Conservation (phyloP, 2,888 invertebrate species). For the Ferrisia virgata region DNA sequence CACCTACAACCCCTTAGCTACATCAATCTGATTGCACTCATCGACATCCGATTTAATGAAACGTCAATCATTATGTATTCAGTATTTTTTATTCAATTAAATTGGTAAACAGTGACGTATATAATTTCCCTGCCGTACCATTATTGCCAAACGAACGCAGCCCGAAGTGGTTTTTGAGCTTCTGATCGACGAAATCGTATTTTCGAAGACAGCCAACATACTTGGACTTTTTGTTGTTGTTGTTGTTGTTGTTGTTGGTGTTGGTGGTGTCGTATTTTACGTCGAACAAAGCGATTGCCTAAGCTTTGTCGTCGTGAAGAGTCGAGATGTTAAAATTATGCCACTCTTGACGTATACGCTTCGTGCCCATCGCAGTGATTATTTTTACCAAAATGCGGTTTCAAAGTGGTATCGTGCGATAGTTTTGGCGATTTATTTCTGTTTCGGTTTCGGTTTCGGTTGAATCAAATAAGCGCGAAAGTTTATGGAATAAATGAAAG, state of each 20-base stretch:
- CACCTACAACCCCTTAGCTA: neutral
- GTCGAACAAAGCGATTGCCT: too few species aligned
- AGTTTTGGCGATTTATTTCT: too few species aligned
- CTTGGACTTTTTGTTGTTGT: too few species aligned
- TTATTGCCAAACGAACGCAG: neutral
- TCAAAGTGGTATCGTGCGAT: neutral
- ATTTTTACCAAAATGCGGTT: neutral
- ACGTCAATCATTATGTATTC: slow-evolving; percentile 25
- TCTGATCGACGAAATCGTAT: neutral
- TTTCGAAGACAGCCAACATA: too few species aligned
- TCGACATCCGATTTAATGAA: slow-evolving; percentile 26
- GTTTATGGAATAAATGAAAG: too few species aligned
- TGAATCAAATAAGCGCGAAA: too few species aligned
- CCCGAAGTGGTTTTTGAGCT: neutral
- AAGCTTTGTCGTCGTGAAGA: too few species aligned
- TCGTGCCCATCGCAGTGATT: neutral
- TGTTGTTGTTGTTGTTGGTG: too few species aligned
- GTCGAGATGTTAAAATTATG: too few species aligned
- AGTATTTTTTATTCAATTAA: slow-evolving; percentile 7
- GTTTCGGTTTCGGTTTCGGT: too few species aligned
- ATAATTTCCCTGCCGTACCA: neutral
- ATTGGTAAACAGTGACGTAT: neutral
- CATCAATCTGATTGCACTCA: neutral
- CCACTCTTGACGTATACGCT: too few species aligned
- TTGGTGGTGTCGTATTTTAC: too few species aligned